Evolutionary conservation across 2,888 invertebrate genomes (phyloP).

Genomic region (Meteorus colon): DNA sequence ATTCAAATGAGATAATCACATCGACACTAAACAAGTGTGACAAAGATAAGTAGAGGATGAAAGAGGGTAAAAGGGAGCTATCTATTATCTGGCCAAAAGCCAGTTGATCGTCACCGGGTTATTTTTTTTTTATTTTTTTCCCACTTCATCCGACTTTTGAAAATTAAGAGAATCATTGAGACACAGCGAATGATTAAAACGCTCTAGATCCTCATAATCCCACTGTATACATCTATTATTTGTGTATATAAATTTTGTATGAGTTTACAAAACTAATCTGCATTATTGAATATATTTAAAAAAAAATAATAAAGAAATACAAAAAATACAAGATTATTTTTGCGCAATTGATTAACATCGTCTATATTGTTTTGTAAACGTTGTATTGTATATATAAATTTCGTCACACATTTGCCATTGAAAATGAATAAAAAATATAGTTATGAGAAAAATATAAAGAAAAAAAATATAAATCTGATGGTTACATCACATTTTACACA

Average conservation of each 20-base stretch:
- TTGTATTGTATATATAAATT: background rate
- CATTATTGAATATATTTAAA: background rate
- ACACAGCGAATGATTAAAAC: slow-evolving; percentile 11
- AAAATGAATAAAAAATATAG: background rate
- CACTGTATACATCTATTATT: slow-evolving; percentile 4
- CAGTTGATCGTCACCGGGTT: slow-evolving; percentile 48
- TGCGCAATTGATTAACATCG: background rate
- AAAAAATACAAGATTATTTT: background rate
- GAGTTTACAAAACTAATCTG: background rate
- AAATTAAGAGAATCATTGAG: slow-evolving; percentile 10
- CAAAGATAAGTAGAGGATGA: slow-evolving; percentile 10
- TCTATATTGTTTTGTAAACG: background rate
- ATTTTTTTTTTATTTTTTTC: background rate
- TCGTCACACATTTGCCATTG: background rate
- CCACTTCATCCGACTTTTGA: slow-evolving; percentile 35
- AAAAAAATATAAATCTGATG: background rate
- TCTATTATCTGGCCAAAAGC: slow-evolving; percentile 46
- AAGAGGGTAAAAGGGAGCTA: slow-evolving; percentile 23
- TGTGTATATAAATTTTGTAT: background rate
- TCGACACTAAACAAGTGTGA: background rate
- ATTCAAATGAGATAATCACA: slow-evolving; percentile 27
- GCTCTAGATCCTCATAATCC: background rate
- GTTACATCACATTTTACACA: background rate
- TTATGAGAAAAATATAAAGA: background rate
- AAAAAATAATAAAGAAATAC: background rate